Base-by-base conservation (phyloP, 2,113 vertebrate genomes). In the Halcyon senegalensis region DNA sequence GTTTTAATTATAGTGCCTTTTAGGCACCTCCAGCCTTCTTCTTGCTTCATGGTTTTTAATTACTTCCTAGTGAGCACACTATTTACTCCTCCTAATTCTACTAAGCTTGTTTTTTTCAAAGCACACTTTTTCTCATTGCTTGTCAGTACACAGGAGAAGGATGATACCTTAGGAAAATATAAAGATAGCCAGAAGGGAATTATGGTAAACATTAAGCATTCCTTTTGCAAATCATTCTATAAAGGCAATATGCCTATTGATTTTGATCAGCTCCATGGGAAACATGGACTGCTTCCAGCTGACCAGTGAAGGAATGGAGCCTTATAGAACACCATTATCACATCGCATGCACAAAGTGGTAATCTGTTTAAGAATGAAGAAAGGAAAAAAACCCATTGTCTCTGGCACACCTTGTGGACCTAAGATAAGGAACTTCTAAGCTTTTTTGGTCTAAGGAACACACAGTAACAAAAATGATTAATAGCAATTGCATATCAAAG, bases 1-100 rank as follows among this genome's bases (percentile, higher is more conserved):
- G 53, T 94, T 95, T 94, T 94, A 95, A 96, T 96, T 96, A 94
- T 89, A 82, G 87, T 84, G 87, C 77, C 44, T 94, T 87, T 96
- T 87, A 91, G 91, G 63, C 78, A 94, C 63, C 87, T 87, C 74
- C 81, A 93, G 70, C 53, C 50, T 85, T 77, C 78, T 95, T 93
- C 67, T 62, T 94, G 84, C 70, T 94, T 93, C 90, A 73, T 76
- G 59, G 89, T 78, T 90, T 95, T 96, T 95, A 96, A 94, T 95
- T 96, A 77, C 77, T 91, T 95, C 84, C 50, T 79, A 80, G 69
- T 3, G 12, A 95, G 92, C 58, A 67, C 17, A 31, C 31, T 94
- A 16, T 95, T 96, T 93, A 94, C 91, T 95, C 74, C 70, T 91
- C 59, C 85, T 96, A 80, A 95, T 95, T 96, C 87, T 70, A 76